Base-by-base conservation (phyloP, 1,140 invertebrate species). In the Octopus bimaculoides region DNA sequence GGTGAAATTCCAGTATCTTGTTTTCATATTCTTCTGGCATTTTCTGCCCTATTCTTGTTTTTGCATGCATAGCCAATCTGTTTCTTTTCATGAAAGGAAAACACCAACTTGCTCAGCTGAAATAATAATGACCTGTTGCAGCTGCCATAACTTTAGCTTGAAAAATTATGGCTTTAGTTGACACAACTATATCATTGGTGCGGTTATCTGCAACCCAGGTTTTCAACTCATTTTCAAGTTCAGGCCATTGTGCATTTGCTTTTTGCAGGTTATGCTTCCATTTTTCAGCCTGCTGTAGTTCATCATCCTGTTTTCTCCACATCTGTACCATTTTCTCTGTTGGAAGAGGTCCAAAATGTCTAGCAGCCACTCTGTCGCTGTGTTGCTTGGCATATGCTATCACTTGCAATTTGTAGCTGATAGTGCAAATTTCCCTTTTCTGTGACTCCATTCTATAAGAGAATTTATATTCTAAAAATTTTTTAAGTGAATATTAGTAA, bases 271-370 rank as follows among this genome's bases (percentile, higher is more conserved):
- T 66, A 2, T 66, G 61, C 61, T 66, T 66, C 61, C 61, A n/a
- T 66, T 66, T 66, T 66, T 66, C 61, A 66, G 61, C 61, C 61
- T 66, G 61, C 3, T 66, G 61, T 66, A 66, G n/a, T 66, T 66
- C n/a, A n/a, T 66, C 61, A 1, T 66, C 61, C n/a, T 66, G 61
- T 66, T 66, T 66, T 66, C n/a, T 66, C 61, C 61, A 1, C 12
- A 66, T 66, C 61, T 3, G 61, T 66, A 66, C 61, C 61, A 66
- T 66, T 66, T 66, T 66, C 61, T 66, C n/a, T 1, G 61, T 3
- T 66, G 61, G 61, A 66, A 3, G 61, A 2, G 61, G 61, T 66
- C 61, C 61, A 66, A 66, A 66, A n/a, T 66, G 61, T 66, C 61
- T n/a, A 66, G 61, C 61, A 66, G n/a, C 61, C 61, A 3, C 61